phyloP scores from a whole-genome alignment of 2,113 vertebrate species.

The Solenodon paradoxus region DNA sequence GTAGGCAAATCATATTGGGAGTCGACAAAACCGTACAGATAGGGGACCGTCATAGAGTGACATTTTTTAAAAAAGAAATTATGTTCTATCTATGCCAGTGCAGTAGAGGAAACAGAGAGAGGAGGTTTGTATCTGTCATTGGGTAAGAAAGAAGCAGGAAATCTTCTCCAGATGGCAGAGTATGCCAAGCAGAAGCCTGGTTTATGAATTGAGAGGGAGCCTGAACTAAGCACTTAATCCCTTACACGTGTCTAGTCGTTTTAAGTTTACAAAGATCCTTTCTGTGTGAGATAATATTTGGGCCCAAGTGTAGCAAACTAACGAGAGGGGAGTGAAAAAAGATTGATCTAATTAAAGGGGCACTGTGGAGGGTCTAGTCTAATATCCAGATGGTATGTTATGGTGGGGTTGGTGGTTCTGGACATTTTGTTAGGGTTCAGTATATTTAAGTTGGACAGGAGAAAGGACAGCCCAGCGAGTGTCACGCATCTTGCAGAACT shows the following conservation, averaged over 20 bases:
- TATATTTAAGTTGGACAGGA: neutral
- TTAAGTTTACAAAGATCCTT: conserved; percentile 54
- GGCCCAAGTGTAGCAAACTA: neutral
- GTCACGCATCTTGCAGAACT: neutral
- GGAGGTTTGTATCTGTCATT: neutral
- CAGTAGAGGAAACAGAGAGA: conserved; percentile 2
- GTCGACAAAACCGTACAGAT: conserved; percentile 2
- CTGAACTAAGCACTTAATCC: conserved; percentile 69
- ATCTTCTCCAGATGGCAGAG: conserved; percentile 49
- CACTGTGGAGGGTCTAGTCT: neutral
- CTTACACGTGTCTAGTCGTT: conserved; percentile 55
- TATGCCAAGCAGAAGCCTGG: conserved; percentile 56
- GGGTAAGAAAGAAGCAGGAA: conserved; percentile 40
- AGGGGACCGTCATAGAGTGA: neutral
- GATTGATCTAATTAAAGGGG: neutral
- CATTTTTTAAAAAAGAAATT: neutral
- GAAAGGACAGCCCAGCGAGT: neutral
- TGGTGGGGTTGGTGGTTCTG: neutral
- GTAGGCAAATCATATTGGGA: neutral
- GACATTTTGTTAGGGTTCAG: neutral
- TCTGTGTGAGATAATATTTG: conserved; percentile 34
- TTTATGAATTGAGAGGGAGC: conserved; percentile 58
- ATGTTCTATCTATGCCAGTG: neutral
- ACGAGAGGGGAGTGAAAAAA: neutral
- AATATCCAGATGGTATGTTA: neutral